Percentiles rank a stretch among this genome's conserved stretches.
Evolutionary conservation across 2,888 invertebrate genomes (phyloP).

Genomic region (Augochlorella aurata): DNA sequence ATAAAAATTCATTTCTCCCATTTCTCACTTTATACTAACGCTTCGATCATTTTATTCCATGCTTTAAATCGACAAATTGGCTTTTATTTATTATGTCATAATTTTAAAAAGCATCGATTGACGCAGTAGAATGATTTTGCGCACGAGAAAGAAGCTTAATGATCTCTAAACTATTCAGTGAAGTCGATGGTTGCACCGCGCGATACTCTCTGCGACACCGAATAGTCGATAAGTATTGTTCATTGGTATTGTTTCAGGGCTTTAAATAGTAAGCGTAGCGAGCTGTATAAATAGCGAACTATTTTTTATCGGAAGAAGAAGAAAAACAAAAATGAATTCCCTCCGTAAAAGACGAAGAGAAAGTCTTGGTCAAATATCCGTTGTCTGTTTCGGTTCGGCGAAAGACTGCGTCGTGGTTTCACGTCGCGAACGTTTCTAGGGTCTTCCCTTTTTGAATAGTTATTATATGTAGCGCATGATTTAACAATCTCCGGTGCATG

Average conservation of each 20-base stretch:
- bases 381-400: slow-evolving; percentile 13
- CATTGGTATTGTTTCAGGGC: slow-evolving; percentile 54
- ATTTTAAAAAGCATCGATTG: no score
- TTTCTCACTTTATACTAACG: no score
- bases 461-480: slow-evolving; percentile 28
- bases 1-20: no score
- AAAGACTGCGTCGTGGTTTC: slow-evolving; percentile 18
- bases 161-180: no score
- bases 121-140: no score
- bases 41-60: no score
- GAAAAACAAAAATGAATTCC: slow-evolving; percentile 1
- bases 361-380: slow-evolving; percentile 12
- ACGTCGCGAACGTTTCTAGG: slow-evolving; percentile 10
- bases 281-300: slow-evolving; percentile 47
- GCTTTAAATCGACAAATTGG: no score
- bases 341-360: slow-evolving; percentile 30
- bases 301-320: slow-evolving; percentile 46
- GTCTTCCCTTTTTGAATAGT: slow-evolving; percentile 10
- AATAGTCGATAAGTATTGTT: slow-evolving; percentile 9
- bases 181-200: neutral
- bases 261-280: slow-evolving; percentile 48
- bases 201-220: slow-evolving; percentile 5
- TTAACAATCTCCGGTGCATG: slow-evolving; percentile 51
- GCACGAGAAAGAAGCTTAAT: no score
- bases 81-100: no score